A percentile compares a stretch with the other conserved stretches of the same genome.
These are phyloP conservation scores for Onthophagus sagittarius DNA, from an alignment of 2,888 invertebrate species.

Conservation along the genomic window DNA sequence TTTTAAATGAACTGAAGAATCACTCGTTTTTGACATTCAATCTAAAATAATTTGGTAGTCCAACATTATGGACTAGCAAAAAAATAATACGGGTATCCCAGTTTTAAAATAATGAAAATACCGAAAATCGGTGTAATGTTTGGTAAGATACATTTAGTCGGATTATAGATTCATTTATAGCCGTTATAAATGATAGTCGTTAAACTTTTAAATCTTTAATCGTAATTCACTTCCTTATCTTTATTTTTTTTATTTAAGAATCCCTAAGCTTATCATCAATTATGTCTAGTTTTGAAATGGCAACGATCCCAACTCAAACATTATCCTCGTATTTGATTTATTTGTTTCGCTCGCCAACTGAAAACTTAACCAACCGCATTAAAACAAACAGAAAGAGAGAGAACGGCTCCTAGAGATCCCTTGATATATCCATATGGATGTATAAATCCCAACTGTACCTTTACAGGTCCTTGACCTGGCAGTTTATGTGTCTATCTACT, in stretches of 20 bases:
- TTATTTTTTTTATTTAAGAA: background rate
- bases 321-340: background rate
- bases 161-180: background rate
- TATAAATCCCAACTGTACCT: background rate
- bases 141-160: too few relatives aligned
- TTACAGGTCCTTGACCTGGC: background rate
- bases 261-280: background rate
- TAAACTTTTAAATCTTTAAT: background rate
- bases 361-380: background rate
- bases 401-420: background rate
- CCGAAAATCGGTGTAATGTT: too few relatives aligned
- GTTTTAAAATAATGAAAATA: too few relatives aligned
- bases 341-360: background rate
- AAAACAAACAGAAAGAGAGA: background rate
- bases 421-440: background rate
- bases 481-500: background rate
- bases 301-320: background rate
- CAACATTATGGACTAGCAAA: too few relatives aligned
- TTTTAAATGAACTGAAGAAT: too few relatives aligned
- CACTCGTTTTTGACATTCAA: too few relatives aligned
- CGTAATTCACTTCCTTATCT: background rate
- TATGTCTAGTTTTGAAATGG: background rate
- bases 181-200: background rate
- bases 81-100: too few relatives aligned
- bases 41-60: too few relatives aligned